Conservation (phyloP, 2,888 invertebrate species). For the Luffia ferchaultella region DNA sequence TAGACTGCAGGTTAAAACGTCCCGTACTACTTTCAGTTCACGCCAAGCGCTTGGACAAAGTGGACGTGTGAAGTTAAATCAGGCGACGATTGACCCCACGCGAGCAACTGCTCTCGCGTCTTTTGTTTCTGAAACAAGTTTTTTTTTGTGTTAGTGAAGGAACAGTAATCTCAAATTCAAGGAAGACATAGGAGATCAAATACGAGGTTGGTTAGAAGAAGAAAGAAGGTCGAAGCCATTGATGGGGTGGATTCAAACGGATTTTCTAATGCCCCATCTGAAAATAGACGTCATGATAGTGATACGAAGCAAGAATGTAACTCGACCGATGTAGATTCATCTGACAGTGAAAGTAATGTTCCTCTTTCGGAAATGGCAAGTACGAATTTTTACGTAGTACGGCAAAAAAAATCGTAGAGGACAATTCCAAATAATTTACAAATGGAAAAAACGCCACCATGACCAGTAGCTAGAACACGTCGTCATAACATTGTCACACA, state of each 20-base stretch:
- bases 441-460: neutral
- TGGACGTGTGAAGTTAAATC: neutral
- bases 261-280: neutral
- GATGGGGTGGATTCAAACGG: neutral
- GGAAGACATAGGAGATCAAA: neutral
- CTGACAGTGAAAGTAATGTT: neutral
- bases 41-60: neutral
- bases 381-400: neutral
- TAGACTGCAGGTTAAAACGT: neutral
- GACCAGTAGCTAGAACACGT: neutral
- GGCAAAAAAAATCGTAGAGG: neutral
- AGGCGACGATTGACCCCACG: neutral
- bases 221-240: neutral
- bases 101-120: neutral
- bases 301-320: neutral
- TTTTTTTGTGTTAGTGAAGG: neutral
- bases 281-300: neutral
- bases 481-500: neutral
- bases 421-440: neutral
- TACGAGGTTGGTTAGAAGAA: neutral
- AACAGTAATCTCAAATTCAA: neutral
- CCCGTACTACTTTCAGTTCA: neutral
- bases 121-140: neutral
- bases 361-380: neutral
- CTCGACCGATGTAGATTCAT: neutral